These are phyloP conservation scores for Nautilus pompilius DNA, from an alignment of 1,140 invertebrate genomes.

Conservation along the genomic window DNA sequence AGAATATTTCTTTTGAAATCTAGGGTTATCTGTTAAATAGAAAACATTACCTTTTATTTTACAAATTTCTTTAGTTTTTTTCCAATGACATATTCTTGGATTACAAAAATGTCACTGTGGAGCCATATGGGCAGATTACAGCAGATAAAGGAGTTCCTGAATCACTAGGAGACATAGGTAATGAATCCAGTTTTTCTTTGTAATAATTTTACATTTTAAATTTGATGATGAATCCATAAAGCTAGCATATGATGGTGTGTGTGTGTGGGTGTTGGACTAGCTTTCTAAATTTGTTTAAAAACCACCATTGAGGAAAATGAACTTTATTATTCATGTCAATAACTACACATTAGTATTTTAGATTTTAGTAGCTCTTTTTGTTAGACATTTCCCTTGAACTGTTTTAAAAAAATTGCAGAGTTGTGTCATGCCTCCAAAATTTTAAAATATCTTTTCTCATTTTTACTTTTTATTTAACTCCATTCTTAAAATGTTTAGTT, in stretches of 20 bases:
- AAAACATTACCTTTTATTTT: background rate
- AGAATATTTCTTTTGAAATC: background rate
- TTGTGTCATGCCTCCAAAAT: no score
- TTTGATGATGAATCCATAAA: background rate
- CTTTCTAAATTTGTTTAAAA: no score
- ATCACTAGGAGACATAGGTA: conserved; percentile 16
- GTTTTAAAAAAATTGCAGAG: no score
- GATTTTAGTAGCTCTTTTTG: no score
- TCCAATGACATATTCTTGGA: conserved; percentile 35
- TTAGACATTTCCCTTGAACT: no score
- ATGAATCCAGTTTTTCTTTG: no score
- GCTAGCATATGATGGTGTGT: no score
- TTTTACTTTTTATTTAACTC: background rate
- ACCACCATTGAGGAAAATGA: no score
- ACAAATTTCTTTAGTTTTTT: conserved; percentile 22
- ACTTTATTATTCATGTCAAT: no score
- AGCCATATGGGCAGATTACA: conserved; percentile 30
- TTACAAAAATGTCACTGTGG: conserved; percentile 37
- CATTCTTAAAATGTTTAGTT: background rate
- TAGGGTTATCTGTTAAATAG: background rate
- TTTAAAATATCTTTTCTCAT: background rate
- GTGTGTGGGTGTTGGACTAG: no score
- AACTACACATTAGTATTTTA: no score
- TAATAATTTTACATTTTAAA: background rate
- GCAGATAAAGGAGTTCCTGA: conserved; percentile 28